Evolutionary conservation across 2,797 vertebrate species (phyloP).

Genomic region (Anableps anableps): DNA sequence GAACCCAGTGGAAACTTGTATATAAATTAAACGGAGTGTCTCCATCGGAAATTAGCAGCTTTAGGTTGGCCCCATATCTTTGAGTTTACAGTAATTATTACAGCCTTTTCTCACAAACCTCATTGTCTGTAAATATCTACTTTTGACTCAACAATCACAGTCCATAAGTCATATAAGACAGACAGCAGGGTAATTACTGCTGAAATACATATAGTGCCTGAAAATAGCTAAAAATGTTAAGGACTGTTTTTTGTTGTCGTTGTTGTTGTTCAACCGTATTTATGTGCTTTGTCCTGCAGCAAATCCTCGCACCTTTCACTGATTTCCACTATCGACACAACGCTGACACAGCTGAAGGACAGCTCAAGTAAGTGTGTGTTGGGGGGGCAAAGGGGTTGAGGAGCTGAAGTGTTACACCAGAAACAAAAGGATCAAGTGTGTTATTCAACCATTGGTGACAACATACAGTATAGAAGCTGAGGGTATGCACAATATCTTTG

Average conservation of each 20-base stretch:
- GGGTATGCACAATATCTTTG: conserved; percentile 44
- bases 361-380: conserved; percentile 92
- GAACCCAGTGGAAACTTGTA: conserved; percentile 20
- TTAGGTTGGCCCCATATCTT: conserved; percentile 55
- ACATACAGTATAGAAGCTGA: conserved; percentile 6
- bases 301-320: conserved; percentile 98
- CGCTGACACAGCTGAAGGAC: conserved; percentile 95
- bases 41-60: conserved; percentile 44
- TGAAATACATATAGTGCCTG: conserved; percentile 6
- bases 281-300: conserved; percentile 76
- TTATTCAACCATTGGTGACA: conserved; percentile 41
- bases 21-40: conserved; percentile 35
- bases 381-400: not conserved
- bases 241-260: conserved; percentile 3
- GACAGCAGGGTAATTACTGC: conserved; percentile 18
- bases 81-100: conserved; percentile 64
- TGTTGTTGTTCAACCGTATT: conserved; percentile 3
- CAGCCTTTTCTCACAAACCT: conserved; percentile 40
- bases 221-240: not conserved
- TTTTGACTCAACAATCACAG: conserved; percentile 31
- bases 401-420: conserved; percentile 22
- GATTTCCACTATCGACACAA: conserved; percentile 99
- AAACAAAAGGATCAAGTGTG: conserved; percentile 48
- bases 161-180: conserved; percentile 42
- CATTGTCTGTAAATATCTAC: conserved; percentile 61